phyloP scores from a whole-genome alignment of 2,797 vertebrate species.

The Poliocrania exsul region DNA sequence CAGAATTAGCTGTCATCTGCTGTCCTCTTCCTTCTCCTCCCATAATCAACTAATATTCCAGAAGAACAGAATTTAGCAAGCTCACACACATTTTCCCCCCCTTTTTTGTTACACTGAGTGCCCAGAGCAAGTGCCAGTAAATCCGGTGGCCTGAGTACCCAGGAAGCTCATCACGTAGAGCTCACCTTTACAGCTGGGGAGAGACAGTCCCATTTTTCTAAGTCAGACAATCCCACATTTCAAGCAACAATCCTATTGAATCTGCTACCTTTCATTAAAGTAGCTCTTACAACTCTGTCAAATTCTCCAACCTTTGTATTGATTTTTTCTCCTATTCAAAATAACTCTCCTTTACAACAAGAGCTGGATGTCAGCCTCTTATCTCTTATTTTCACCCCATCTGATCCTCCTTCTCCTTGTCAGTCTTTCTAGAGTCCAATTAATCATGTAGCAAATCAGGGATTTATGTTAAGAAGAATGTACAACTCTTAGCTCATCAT shows the following conservation, averaged over 20 bases:
- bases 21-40: background rate
- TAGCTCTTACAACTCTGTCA: conserved; percentile 67
- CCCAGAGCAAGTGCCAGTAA: background rate
- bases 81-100: fast-evolving
- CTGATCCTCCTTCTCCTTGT: conserved; percentile 58
- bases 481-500: conserved; percentile 51
- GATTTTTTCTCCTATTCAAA: conserved; percentile 68
- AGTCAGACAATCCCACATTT: conserved; percentile 48
- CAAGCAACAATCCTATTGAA: conserved; percentile 56
- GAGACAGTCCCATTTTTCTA: conserved; percentile 27
- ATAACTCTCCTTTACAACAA: conserved; percentile 67
- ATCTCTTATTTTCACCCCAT: conserved; percentile 65
- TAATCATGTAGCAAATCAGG: conserved; percentile 60
- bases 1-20: background rate
- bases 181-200: conserved; percentile 7
- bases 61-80: background rate
- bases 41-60: background rate
- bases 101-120: background rate
- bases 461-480: conserved; percentile 57
- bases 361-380: conserved; percentile 60
- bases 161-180: background rate
- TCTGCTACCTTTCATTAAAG: conserved; percentile 70
- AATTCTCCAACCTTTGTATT: conserved; percentile 65
- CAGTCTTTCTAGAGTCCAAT: conserved; percentile 43
- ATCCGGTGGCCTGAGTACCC: background rate